Percentiles rank a stretch among this genome's conserved stretches.
These are phyloP conservation scores for Mobula hypostoma DNA, from an alignment of 2,113 vertebrate species.

Conservation along the genomic window DNA sequence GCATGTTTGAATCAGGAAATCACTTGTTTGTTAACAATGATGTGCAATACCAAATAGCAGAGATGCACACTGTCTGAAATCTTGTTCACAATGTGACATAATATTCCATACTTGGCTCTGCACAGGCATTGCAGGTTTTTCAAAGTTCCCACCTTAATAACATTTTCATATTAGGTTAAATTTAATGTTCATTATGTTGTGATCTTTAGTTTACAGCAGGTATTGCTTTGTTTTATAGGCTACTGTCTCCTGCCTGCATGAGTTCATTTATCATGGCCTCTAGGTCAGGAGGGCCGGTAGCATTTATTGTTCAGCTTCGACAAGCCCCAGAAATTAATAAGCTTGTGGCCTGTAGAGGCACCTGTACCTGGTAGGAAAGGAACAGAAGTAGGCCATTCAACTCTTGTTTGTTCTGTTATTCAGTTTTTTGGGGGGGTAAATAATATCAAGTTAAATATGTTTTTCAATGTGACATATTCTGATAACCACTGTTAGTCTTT, in stretches of 20 bases:
- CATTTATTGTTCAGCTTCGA: background rate
- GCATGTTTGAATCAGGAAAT: background rate
- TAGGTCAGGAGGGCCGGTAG: background rate
- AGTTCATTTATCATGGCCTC: background rate
- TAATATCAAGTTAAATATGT: background rate
- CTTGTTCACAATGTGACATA: background rate
- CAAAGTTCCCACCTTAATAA: background rate
- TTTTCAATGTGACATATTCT: background rate
- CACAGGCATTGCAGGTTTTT: background rate
- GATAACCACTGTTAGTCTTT: slow-evolving; percentile 11
- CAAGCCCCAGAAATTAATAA: background rate
- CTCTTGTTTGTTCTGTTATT: background rate
- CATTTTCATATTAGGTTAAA: too few relatives aligned
- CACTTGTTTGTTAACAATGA: background rate
- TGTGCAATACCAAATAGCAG: background rate
- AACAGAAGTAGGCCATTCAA: background rate
- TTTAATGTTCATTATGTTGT: background rate
- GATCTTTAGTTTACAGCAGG: slow-evolving; percentile 2
- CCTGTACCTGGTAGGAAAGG: background rate
- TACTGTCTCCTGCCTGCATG: background rate
- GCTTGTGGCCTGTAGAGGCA: background rate
- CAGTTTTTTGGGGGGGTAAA: background rate
- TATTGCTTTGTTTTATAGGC: background rate
- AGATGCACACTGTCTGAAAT: background rate
- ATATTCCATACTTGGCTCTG: background rate